Percentiles rank a stretch among this genome's conserved stretches.
Conservation (phyloP, 2,888 invertebrate species). For the Tetropium fuscum region DNA sequence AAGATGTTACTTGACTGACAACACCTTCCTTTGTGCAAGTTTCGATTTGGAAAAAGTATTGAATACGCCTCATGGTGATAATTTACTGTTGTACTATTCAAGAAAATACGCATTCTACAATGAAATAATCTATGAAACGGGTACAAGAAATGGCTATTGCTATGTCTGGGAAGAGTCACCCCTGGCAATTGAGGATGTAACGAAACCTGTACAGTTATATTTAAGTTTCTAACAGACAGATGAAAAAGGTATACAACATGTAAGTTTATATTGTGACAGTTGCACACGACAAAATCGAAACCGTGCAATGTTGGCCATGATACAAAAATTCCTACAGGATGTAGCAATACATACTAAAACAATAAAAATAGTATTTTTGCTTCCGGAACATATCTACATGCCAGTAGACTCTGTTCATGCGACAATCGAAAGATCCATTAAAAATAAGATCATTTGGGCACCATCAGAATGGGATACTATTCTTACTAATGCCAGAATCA, state of each 20-base stretch:
- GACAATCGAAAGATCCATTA: constrained; percentile 14
- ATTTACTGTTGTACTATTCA: constrained; percentile 46
- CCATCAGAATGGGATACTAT: constrained; percentile 10
- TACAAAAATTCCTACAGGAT: constrained; percentile 7
- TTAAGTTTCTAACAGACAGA: constrained; percentile 46
- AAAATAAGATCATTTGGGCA: constrained; percentile 5
- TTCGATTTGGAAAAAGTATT: constrained; percentile 29
- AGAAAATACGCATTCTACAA: constrained; percentile 47
- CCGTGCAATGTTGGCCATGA: constrained; percentile 20
- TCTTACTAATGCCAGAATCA: too few species aligned
- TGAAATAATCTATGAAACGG: constrained; percentile 36
- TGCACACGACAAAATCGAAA: constrained; percentile 35
- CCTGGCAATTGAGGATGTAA: constrained; percentile 52
- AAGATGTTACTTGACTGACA: constrained; percentile 7
- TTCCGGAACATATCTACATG: constrained; percentile 23
- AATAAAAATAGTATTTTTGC: constrained; percentile 16
- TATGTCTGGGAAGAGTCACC: constrained; percentile 50
- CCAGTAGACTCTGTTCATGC: constrained; percentile 18
- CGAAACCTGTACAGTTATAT: constrained; percentile 47
- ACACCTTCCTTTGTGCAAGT: constrained; percentile 17
- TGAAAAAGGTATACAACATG: constrained; percentile 24
- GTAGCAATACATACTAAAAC: constrained; percentile 6
- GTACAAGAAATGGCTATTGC: constrained; percentile 38
- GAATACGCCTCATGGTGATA: constrained; percentile 44
- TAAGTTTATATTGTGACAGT: constrained; percentile 31